These are phyloP conservation scores for Pollachius pollachius DNA, from an alignment of 2,113 vertebrate genomes.

Conservation along the genomic window DNA sequence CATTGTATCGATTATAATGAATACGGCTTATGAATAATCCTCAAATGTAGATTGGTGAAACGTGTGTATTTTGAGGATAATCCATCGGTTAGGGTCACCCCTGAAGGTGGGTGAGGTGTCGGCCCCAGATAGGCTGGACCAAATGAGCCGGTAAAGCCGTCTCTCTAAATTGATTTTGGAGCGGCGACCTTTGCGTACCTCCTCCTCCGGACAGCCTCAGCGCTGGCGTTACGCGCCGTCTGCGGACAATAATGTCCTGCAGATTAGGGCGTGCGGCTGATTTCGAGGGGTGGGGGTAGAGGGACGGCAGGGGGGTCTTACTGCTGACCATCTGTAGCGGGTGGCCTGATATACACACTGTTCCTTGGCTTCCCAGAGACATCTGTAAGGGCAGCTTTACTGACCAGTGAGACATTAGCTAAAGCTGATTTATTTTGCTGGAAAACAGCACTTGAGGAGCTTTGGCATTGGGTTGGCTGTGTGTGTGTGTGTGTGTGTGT, in stretches of 20 bases:
- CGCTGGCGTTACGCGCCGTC: constrained; percentile 37
- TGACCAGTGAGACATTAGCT: constrained; percentile 74
- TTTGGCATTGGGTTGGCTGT: constrained; percentile 58
- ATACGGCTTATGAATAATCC: no score
- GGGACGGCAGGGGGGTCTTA: constrained; percentile 61
- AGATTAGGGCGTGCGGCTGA: constrained; percentile 61
- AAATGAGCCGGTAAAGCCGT: no score
- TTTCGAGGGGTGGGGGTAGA: constrained; percentile 31
- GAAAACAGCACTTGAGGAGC: constrained; percentile 71
- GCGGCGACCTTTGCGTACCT: background rate
- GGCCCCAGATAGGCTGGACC: no score
- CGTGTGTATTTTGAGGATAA: no score
- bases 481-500: constrained; percentile 38
- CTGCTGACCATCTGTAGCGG: constrained; percentile 68
- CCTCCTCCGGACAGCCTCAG: constrained; percentile 22
- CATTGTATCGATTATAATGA: no score
- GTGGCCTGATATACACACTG: constrained; percentile 63
- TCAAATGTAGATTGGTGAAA: no score
- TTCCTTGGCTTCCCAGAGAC: constrained; percentile 66
- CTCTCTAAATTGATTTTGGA: background rate
- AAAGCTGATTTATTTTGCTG: constrained; percentile 76
- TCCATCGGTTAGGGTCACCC: no score
- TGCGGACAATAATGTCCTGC: constrained; percentile 53
- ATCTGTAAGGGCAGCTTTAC: constrained; percentile 75
- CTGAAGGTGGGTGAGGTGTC: no score